Conservation (phyloP, 2,888 invertebrate genomes). For the Ophion slaviceki region DNA sequence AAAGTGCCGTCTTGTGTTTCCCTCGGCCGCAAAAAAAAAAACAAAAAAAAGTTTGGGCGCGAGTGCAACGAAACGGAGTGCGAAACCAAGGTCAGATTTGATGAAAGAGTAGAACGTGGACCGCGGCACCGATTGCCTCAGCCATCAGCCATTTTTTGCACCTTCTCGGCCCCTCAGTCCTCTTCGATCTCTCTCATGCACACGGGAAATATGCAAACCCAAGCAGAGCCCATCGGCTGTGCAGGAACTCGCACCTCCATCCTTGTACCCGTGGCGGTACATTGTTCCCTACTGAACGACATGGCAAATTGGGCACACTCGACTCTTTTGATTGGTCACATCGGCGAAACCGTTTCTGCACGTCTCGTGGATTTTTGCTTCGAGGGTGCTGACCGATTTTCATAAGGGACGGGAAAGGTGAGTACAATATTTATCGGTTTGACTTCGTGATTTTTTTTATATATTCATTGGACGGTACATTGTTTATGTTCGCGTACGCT, state of each 20-base stretch:
- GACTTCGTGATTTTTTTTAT: not conserved
- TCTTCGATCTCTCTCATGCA: not conserved
- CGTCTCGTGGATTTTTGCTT: constrained; percentile 22
- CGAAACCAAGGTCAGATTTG: constrained; percentile 68
- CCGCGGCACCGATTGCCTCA: constrained; percentile 14
- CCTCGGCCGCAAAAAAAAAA: constrained; percentile 61
- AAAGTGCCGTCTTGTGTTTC: constrained; percentile 55
- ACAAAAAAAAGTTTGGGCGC: constrained; percentile 7
- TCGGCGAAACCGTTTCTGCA: not conserved
- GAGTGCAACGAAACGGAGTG: constrained; percentile 62
- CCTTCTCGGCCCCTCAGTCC: not conserved
- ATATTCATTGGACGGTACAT: not conserved
- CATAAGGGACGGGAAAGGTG: constrained; percentile 35
- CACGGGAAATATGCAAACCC: not conserved
- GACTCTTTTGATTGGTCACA: not conserved
- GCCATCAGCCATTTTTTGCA: constrained; percentile 34
- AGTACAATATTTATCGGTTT: constrained; percentile 24
- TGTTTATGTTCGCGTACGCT: too few species aligned
- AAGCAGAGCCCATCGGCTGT: not conserved
- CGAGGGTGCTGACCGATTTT: constrained; percentile 47
- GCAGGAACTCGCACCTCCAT: not conserved
- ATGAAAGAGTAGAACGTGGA: constrained; percentile 51
- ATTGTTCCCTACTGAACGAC: not conserved
- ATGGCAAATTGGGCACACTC: not conserved
- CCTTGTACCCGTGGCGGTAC: not conserved